These are phyloP conservation scores for Philopotamus ludificatus DNA, from an alignment of 1,140 invertebrate species.

Conservation along the genomic window DNA sequence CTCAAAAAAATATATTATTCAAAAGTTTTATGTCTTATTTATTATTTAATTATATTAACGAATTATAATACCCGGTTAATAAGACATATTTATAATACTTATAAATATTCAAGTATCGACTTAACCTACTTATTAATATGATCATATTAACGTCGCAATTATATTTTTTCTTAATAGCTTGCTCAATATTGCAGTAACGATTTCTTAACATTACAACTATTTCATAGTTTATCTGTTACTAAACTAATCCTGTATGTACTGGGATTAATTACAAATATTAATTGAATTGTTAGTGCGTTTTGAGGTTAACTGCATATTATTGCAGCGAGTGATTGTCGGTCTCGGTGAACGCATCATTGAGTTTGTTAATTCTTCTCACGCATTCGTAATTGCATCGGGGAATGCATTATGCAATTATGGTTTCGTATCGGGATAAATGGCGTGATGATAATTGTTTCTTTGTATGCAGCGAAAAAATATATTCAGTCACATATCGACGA, in stretches of 20 bases:
- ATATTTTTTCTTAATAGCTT: no score
- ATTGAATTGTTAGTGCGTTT: neutral
- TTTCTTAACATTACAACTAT: no score
- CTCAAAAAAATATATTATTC: neutral
- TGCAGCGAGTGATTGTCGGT: neutral
- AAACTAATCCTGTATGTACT: no score
- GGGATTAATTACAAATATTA: no score
- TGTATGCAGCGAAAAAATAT: constrained; percentile 6
- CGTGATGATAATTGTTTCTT: constrained; percentile 24
- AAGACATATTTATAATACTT: no score
- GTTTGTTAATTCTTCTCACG: neutral
- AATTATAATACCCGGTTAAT: no score
- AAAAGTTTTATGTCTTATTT: neutral
- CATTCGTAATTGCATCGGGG: constrained; percentile 1
- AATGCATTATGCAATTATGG: constrained; percentile 32
- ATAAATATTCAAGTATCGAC: no score
- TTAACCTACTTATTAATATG: no score
- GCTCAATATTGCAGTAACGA: no score
- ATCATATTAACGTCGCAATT: no score
- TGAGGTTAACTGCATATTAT: neutral
- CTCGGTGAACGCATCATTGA: neutral
- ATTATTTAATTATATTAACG: constrained; percentile 2
- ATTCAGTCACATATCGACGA: constrained; percentile 23
- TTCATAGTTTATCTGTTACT: no score
- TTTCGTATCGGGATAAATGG: constrained; percentile 11